A percentile compares a stretch with the other conserved stretches of the same genome.
Evolutionary conservation across 2,888 invertebrate species (phyloP).

Genomic region (Lasioglossum pauxillum): DNA sequence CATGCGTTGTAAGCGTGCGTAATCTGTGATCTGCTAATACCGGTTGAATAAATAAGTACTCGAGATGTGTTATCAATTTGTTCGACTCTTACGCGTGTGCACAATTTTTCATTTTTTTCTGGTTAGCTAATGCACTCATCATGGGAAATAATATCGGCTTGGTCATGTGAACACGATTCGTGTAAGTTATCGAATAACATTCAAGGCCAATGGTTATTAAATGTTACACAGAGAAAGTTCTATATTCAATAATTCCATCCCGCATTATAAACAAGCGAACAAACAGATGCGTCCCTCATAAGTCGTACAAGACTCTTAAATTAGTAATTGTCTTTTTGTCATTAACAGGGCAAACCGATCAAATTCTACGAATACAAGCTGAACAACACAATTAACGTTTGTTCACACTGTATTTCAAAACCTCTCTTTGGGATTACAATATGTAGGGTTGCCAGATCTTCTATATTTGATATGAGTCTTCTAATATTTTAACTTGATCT

Average conservation of each 20-base stretch:
- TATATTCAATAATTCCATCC: background rate
- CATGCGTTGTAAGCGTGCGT: background rate
- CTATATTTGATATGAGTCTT: no score
- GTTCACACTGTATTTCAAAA: background rate
- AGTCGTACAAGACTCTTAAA: background rate
- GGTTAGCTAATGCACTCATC: background rate
- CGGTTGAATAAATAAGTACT: background rate
- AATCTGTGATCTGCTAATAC: background rate
- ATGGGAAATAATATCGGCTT: background rate
- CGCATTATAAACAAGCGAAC: background rate
- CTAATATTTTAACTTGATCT: no score
- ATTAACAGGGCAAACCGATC: background rate
- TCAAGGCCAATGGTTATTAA: conserved; percentile 12
- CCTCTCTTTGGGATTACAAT: background rate
- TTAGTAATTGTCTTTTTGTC: background rate
- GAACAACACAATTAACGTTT: background rate
- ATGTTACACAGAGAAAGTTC: background rate
- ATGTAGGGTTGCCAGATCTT: background rate
- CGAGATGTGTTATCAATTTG: background rate
- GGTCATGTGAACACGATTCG: background rate
- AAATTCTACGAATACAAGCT: background rate
- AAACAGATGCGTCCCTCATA: background rate
- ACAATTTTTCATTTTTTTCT: background rate
- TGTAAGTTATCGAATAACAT: conserved; percentile 20
- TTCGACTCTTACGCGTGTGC: background rate